Evolutionary conservation across 1,140 invertebrate species (phyloP), one percentile per base, ranked within the genome.

Genomic region (honey bee (Apis mellifera)): DNA sequence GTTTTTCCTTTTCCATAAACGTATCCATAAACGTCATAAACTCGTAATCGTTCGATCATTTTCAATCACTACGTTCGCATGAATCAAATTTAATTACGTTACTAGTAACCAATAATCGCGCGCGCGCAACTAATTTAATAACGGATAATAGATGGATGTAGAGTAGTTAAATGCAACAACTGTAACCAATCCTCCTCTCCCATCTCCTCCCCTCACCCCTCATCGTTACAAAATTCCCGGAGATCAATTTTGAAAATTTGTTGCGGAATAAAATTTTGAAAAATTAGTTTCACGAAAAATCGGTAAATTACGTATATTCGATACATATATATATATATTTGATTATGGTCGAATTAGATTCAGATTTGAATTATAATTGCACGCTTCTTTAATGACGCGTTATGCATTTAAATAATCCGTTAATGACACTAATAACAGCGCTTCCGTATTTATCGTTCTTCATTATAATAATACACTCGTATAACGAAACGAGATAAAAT

Each of bases 401-500:
- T 8, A 32, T 54, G 21, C 23, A 66, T 82, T 64, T 17, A 55
- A 26, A 42, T 64, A 23, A 42, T 4, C 9, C 2, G 5, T n/a
- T 26, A 23, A 17, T 19, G 66, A 23, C 3, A 52, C 54, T 76
- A 76, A 21, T 26, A 42, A 17, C 1, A n/a, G 11, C n/a, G 21
- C 3, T 9, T 74, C 2, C 11, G 17, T 60, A 55, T 1, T 21
- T n/a, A 59, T 19, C 17, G 21, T 54, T 17, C 13, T 21, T 23
- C 50, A 54, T 54, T 54, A 42, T n/a, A 76, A 42, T 54, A 76
- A 76, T 65, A 77, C 68, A 32, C 12, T 52, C 2, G 12, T 59
- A 26, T 23, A 73, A 72, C 42, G n/a, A 73, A 7, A 19, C 59
- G 21, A 32, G 21, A 55, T 54, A 81, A 65, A 74, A 81, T 66